Conservation (phyloP, 2,113 vertebrate genomes). For the Chlamydotis undulata region DNA sequence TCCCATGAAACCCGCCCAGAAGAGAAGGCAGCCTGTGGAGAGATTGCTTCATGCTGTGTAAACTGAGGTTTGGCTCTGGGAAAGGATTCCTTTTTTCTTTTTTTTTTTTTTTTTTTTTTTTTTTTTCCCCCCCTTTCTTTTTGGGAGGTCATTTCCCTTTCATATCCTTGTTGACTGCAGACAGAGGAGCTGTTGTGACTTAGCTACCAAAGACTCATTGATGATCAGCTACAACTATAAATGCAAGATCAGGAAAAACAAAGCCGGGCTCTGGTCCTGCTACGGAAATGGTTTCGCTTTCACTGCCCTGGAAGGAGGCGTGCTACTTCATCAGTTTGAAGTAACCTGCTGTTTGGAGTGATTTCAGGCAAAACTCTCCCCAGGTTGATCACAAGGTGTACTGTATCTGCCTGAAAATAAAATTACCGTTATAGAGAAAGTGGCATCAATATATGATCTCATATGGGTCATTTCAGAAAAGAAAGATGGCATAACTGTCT, state of each 20-base stretch:
- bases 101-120: too few species aligned
- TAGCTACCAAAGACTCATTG: not conserved
- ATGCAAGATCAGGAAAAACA: not conserved
- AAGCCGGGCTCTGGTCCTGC: not conserved
- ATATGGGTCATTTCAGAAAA: not conserved
- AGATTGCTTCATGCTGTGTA: not conserved
- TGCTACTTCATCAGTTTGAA: not conserved
- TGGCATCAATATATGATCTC: not conserved
- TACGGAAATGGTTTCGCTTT: not conserved
- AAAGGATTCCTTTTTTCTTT: not conserved
- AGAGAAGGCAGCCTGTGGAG: not conserved
- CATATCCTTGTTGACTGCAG: not conserved
- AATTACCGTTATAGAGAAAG: not conserved
- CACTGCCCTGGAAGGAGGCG: not conserved
- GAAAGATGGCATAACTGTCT: not conserved
- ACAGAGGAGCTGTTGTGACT: slow-evolving; percentile 27
- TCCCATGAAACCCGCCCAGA: not conserved
- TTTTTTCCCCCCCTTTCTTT: not conserved
- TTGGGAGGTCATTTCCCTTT: not conserved
- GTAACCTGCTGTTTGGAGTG: not conserved
- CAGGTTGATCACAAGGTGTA: not conserved
- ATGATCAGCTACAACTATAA: not conserved
- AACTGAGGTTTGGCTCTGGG: not conserved
- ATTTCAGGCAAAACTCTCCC: not conserved
- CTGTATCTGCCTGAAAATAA: not conserved